phyloP scores from a whole-genome alignment of 2,113 vertebrate genomes.

The Globicephala melas region DNA sequence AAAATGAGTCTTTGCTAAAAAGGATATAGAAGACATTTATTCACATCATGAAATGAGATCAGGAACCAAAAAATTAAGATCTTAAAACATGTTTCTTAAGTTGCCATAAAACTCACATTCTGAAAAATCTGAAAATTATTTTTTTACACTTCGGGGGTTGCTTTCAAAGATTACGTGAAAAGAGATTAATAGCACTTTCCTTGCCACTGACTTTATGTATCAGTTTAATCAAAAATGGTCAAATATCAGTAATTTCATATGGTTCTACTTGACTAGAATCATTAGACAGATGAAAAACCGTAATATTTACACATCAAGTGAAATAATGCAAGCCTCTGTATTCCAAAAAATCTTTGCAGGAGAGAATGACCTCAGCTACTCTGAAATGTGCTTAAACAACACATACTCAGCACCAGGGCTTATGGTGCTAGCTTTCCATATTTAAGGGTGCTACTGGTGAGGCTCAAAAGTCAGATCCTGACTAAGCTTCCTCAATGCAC shows the following conservation, averaged over 20 bases:
- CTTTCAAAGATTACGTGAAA: conserved; percentile 24
- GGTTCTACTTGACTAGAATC: not conserved
- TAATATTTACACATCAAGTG: not conserved
- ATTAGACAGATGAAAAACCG: not conserved
- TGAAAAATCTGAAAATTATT: not conserved
- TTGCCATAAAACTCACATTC: not conserved
- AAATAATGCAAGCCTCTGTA: not conserved
- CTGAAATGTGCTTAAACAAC: not conserved
- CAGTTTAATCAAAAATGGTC: conserved; percentile 1
- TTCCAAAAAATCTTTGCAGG: not conserved
- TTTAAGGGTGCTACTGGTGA: not conserved
- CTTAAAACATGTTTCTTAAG: conserved; percentile 35
- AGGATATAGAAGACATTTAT: not conserved
- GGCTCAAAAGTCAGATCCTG: not conserved
- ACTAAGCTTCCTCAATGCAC: not conserved
- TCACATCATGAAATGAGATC: not conserved
- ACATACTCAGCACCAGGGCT: not conserved
- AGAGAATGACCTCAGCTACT: not conserved
- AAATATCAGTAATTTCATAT: not conserved
- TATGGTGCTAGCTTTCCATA: not conserved
- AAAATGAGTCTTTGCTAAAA: not conserved
- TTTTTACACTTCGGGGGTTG: not conserved
- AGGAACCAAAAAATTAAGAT: conserved; percentile 4
- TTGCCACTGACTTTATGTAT: not conserved
- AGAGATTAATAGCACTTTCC: not conserved